Base-by-base conservation (phyloP, 1,140 invertebrate genomes). In the Atta colombica region DNA sequence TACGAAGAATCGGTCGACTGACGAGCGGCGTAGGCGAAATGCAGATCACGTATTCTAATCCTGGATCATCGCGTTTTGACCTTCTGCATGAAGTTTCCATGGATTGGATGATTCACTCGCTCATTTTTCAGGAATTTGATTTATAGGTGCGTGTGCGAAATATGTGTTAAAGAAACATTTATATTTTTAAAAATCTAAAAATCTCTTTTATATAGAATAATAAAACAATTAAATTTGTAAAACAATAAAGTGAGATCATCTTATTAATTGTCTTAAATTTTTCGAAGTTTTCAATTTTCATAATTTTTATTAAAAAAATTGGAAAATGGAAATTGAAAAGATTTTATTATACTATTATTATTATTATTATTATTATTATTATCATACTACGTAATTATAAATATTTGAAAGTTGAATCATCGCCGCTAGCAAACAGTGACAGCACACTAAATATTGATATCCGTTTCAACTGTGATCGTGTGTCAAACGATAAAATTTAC, bases 401-500 rank as follows among this genome's bases (percentile, higher is more conserved):
- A n/a, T 16, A 14, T 71, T 12, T 71, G 5, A 16, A n/a, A 21
- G 10, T 35, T 81, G 77, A 81, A 58, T 81, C 78, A 81, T 39
- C 3, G 5, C 45, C 16, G 31, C 39, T 12, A n/a, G 28, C 60
- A 58, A n/a, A 55, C 51, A 69, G 10, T 55, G 35, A 81, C 16
- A 5, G n/a, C 31, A 81, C 16, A 18, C 10, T 71, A 81, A 71
- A 81, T 68, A 69, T 71, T 53, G 53, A 60, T 81, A 81, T 81
- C 65, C 45, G 66, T 58, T 71, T 18, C 10, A 58, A 51, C n/a
- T 81, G 35, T 45, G 39, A 81, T 71, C 77, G 28, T 21, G 21
- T 69, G 5, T 81, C 31, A n/a, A 71, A 71, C 18, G 78, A 81
- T 81, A 81, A 81, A 51, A 81, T 45, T 28, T 78, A n/a, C 16